Conservation (phyloP, 2,888 invertebrate genomes). For the Hypercompe scribonia region DNA sequence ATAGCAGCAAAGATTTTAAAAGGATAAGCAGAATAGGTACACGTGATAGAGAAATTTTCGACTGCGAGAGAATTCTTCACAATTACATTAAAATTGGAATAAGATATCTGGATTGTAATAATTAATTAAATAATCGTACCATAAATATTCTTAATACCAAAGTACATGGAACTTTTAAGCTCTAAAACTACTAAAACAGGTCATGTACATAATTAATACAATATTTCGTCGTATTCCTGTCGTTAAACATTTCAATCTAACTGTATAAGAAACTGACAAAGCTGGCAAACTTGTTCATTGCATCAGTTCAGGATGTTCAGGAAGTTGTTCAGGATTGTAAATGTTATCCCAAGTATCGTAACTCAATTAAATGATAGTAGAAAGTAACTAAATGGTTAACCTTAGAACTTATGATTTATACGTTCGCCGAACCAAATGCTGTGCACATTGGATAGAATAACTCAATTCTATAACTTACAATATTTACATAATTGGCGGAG, state of each 20-base stretch:
- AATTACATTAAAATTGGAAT: background rate
- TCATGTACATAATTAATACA: no score
- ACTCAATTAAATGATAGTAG: background rate
- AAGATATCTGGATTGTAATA: no score
- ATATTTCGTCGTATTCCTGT: no score
- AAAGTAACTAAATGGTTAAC: background rate
- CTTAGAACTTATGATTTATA: background rate
- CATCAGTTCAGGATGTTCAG: no score
- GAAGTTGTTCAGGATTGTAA: no score
- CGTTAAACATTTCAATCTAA: no score
- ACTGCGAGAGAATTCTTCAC: background rate
- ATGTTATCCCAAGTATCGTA: background rate
- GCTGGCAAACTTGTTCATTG: background rate
- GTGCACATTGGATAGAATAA: background rate
- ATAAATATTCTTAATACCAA: no score
- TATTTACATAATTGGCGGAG: conserved; percentile 1
- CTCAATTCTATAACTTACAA: background rate
- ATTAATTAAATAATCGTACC: no score
- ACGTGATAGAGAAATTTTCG: background rate
- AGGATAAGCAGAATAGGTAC: background rate
- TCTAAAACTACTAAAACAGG: no score
- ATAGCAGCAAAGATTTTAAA: background rate
- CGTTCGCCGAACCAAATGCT: background rate
- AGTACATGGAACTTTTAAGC: background rate
- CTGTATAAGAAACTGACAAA: no score